Evolutionary conservation across 2,797 vertebrate genomes (phyloP).

Genomic region (Cheirogaleus major): DNA sequence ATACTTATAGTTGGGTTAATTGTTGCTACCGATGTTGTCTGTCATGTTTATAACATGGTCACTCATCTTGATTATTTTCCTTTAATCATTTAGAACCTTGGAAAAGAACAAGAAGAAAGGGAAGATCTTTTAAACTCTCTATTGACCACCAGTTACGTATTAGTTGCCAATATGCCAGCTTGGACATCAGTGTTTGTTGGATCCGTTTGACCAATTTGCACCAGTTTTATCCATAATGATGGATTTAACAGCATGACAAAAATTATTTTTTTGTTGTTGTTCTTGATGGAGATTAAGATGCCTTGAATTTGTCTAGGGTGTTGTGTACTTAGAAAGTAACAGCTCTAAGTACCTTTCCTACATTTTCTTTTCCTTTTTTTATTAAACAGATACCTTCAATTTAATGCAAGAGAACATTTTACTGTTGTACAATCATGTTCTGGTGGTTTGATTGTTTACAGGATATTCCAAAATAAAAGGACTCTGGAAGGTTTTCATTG

Average conservation of each 20-base stretch:
- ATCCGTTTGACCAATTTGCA: conserved; percentile 89
- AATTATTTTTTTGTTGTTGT: conserved; percentile 87
- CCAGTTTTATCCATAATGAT: conserved; percentile 90
- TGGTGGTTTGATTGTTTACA: conserved; percentile 92
- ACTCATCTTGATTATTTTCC: conserved; percentile 40
- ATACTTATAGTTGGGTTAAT: not conserved
- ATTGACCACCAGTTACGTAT: conserved; percentile 88
- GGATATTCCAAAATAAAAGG: conserved; percentile 86
- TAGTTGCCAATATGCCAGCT: conserved; percentile 94
- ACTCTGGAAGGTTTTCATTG: conserved; percentile 87
- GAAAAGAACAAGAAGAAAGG: conserved; percentile 99
- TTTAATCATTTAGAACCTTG: conserved; percentile 91
- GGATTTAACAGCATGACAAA: conserved; percentile 91
- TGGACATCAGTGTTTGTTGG: conserved; percentile 92
- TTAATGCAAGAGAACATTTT: conserved; percentile 89
- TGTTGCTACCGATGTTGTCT: not conserved
- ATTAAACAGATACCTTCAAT: conserved; percentile 88
- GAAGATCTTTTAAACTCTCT: conserved; percentile 96
- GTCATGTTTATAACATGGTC: not conserved
- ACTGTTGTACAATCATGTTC: conserved; percentile 94
- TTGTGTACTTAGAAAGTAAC: conserved; percentile 92
- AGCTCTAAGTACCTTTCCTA: conserved; percentile 89
- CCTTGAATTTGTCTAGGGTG: conserved; percentile 89
- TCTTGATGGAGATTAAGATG: conserved; percentile 88
- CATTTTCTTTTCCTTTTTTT: conserved; percentile 74